Evolutionary conservation across 2,797 vertebrate species (phyloP).

Genomic region (Euthynnus affinis): DNA sequence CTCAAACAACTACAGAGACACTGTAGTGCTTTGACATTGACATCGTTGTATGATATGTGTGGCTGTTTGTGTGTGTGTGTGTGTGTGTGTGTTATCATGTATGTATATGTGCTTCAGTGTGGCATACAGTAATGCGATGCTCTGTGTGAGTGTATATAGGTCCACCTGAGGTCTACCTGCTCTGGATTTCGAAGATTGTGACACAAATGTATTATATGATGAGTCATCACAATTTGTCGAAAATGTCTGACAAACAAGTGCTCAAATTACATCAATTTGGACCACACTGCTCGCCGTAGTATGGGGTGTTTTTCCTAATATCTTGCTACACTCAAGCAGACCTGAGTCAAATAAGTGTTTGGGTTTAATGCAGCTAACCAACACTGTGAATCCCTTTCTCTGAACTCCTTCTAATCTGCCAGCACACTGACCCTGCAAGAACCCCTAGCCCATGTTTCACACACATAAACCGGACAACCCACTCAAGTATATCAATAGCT

Average conservation of each 20-base stretch:
- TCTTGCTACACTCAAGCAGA: slow-evolving; percentile 77
- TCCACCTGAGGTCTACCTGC: slow-evolving; percentile 75
- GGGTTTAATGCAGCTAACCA: slow-evolving; percentile 36
- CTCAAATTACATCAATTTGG: slow-evolving; percentile 38
- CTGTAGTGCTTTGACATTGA: slow-evolving; percentile 31
- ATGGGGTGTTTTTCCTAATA: slow-evolving; percentile 1
- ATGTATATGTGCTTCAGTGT: slow-evolving; percentile 20
- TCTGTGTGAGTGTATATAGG: slow-evolving; percentile 44
- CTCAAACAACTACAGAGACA: slow-evolving; percentile 41
- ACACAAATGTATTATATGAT: slow-evolving; percentile 18
- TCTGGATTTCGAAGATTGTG: slow-evolving; percentile 26
- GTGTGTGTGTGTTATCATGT: slow-evolving; percentile 1
- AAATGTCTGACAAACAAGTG: slow-evolving; percentile 52
- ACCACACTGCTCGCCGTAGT: slow-evolving; percentile 48
- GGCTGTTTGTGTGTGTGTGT: background rate
- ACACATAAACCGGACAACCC: background rate
- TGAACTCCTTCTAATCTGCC: background rate
- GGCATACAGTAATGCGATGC: background rate
- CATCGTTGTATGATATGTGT: slow-evolving; percentile 48
- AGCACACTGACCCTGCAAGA: background rate
- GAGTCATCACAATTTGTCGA: slow-evolving; percentile 36
- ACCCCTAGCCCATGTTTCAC: background rate
- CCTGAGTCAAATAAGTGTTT: slow-evolving; percentile 75
- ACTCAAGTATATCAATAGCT: background rate
- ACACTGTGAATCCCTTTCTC: background rate